Conservation (phyloP, 1,140 invertebrate species). For the Drosophila lacertosa region DNA sequence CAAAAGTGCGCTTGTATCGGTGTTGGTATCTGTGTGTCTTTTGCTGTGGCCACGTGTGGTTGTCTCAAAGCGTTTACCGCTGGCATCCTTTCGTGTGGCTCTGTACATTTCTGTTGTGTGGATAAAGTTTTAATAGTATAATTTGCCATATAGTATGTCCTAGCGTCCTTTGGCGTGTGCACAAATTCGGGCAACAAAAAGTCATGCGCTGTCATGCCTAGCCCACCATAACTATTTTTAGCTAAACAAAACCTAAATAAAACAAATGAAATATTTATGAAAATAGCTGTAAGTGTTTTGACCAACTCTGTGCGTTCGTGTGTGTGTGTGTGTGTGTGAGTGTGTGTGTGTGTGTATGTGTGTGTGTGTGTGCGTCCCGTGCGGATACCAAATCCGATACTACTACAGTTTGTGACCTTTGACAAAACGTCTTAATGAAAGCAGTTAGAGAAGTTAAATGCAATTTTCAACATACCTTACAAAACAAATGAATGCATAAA, state of each 20-base stretch:
- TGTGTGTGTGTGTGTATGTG: not conserved
- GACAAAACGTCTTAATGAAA: constrained; percentile 32
- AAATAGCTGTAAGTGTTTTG: constrained; percentile 51
- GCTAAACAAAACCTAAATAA: constrained; percentile 13
- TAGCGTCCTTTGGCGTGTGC: not conserved
- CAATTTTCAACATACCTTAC: constrained; percentile 6
- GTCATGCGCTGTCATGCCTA: constrained; percentile 3
- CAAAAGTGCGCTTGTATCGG: constrained; percentile 1
- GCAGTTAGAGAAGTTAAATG: constrained; percentile 12
- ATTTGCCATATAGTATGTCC: constrained; percentile 50
- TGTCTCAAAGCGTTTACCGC: constrained; percentile 14
- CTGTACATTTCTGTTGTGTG: constrained; percentile 7
- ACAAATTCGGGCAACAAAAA: constrained; percentile 3
- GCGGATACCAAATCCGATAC: constrained; percentile 1
- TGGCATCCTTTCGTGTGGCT: constrained; percentile 14
- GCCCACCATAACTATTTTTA: constrained; percentile 27
- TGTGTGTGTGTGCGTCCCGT: constrained; percentile 2
- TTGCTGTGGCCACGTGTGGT: not conserved
- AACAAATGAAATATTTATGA: constrained; percentile 42
- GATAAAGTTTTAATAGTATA: constrained; percentile 70
- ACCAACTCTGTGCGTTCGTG: not conserved
- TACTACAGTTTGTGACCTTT: constrained; percentile 13
- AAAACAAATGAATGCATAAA: too few species aligned
- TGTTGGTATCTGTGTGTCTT: constrained; percentile 13
- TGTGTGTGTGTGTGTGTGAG: not conserved